A percentile compares a stretch with the other conserved stretches of the same genome.
phyloP scores from a whole-genome alignment of 2,888 invertebrate genomes.

The Drosophila percnosoma region DNA sequence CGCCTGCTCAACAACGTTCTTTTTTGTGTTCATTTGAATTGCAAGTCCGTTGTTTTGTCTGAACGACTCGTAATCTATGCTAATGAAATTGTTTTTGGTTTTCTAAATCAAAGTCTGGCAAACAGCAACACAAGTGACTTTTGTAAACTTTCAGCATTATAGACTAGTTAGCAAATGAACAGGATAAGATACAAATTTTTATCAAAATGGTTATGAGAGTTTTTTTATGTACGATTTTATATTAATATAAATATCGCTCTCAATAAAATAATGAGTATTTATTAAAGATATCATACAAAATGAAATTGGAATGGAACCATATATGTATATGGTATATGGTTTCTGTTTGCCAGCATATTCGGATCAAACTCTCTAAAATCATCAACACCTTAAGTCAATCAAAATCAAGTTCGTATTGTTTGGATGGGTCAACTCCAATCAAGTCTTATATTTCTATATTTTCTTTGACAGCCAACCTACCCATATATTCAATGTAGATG shows the following conservation, averaged over 20 bases:
- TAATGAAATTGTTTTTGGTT: constrained; percentile 77
- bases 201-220: neutral
- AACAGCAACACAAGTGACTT: constrained; percentile 32
- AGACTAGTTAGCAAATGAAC: constrained; percentile 14
- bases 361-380: neutral
- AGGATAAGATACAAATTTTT: neutral
- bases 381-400: neutral
- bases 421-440: neutral
- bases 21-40: constrained; percentile 68
- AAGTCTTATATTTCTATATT: neutral
- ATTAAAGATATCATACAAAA: neutral
- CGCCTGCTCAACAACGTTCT: constrained; percentile 16
- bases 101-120: constrained; percentile 62
- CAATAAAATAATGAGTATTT: neutral
- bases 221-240: neutral
- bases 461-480: neutral
- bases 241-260: neutral
- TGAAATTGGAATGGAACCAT: neutral
- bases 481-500: neutral
- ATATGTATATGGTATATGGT: neutral
- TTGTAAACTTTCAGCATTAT: constrained; percentile 20
- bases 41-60: constrained; percentile 74
- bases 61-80: constrained; percentile 77
- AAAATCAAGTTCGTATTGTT: neutral
- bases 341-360: neutral